These are phyloP conservation scores for Cygnus buccinator DNA, from an alignment of 2,113 vertebrate genomes.

Conservation along the genomic window DNA sequence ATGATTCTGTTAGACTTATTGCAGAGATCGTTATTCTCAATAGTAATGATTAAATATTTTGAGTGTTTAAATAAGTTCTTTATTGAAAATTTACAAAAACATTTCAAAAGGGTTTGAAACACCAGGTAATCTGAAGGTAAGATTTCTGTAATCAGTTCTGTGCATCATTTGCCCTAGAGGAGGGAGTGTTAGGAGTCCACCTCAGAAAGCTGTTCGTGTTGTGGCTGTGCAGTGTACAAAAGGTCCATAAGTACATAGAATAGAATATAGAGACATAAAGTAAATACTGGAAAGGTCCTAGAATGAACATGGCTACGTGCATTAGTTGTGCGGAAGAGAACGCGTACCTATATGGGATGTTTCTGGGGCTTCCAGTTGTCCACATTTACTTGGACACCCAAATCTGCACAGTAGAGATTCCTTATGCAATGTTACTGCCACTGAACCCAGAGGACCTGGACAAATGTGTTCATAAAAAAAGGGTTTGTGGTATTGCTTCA, in stretches of 20 bases:
- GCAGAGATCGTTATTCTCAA: background rate
- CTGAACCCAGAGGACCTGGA: background rate
- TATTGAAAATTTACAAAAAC: background rate
- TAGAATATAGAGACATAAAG: background rate
- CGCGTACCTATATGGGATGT: rapidly evolving
- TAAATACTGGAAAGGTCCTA: background rate
- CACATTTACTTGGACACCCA: background rate
- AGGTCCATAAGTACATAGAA: background rate
- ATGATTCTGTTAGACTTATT: background rate
- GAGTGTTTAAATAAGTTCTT: background rate
- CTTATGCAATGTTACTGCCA: rapidly evolving
- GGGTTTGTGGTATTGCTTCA: background rate
- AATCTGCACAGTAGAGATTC: background rate
- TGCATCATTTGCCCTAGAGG: background rate
- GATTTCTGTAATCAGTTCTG: background rate
- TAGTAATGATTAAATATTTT: background rate
- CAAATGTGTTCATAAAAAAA: rapidly evolving
- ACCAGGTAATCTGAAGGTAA: background rate
- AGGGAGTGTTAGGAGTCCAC: background rate
- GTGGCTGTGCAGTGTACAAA: background rate
- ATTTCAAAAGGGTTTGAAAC: background rate
- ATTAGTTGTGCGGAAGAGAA: background rate
- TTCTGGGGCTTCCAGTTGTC: background rate
- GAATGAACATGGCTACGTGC: background rate
- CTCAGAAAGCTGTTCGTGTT: background rate